Evolutionary conservation across 1,140 invertebrate genomes (phyloP).

Genomic region (Epicauta chinensis): DNA sequence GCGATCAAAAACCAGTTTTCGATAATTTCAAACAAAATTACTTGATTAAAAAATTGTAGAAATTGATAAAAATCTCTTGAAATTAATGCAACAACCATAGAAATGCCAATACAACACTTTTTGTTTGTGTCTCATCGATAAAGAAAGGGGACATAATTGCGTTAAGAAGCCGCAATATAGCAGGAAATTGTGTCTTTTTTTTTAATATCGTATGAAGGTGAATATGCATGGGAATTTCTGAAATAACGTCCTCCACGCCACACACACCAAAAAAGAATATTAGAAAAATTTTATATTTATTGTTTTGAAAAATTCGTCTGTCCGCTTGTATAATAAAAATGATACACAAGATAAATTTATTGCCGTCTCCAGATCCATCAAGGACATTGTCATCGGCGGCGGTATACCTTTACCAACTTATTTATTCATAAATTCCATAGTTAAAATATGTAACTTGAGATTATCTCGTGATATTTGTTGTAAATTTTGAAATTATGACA

Average conservation of each 20-base stretch:
- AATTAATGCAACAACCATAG: conserved; percentile 14
- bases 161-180: conserved; percentile 13
- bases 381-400: neutral
- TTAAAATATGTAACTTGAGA: conserved; percentile 14
- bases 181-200: conserved; percentile 13
- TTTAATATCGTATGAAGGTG: conserved; percentile 12
- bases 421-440: conserved; percentile 9
- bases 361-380: conserved; percentile 3
- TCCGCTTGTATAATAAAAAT: conserved; percentile 9
- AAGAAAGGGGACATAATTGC: conserved; percentile 9
- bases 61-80: conserved; percentile 7
- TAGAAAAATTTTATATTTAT: too few species aligned
- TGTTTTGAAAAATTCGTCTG: too few species aligned
- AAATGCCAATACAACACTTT: conserved; percentile 17
- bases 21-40: too few species aligned
- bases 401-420: conserved; percentile 5
- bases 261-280: too few species aligned
- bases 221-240: neutral
- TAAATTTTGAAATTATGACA: neutral
- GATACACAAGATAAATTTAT: conserved; percentile 12
- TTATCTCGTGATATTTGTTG: neutral
- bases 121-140: neutral
- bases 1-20: too few species aligned
- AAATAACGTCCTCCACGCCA: too few species aligned
- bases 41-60: neutral